A percentile compares a stretch with the other conserved stretches of the same genome.
phyloP scores from a whole-genome alignment of 2,797 vertebrate species.

The Pangasius krempfi region DNA sequence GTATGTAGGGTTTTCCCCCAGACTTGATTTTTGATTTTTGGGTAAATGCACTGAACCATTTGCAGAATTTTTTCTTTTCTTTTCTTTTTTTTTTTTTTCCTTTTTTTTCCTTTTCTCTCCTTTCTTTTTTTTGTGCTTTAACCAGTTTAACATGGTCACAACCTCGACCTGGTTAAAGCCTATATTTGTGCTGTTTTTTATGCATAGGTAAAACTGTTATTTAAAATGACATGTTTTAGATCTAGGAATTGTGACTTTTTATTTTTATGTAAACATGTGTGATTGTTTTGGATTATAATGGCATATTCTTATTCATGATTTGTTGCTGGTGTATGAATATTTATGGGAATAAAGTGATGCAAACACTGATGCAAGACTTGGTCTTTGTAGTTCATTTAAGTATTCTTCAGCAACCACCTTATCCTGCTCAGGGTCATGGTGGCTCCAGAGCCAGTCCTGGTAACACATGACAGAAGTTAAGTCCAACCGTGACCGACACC shows the following conservation, averaged over 20 bases:
- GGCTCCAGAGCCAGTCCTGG: background rate
- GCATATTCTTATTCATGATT: constrained; percentile 24
- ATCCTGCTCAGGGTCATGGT: background rate
- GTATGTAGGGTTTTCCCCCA: background rate
- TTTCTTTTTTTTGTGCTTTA: constrained; percentile 14
- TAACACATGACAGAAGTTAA: background rate
- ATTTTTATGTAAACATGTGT: constrained; percentile 5
- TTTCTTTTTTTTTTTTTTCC: background rate
- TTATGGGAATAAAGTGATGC: constrained; percentile 38
- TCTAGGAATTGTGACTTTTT: constrained; percentile 43
- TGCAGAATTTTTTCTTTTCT: constrained; percentile 51
- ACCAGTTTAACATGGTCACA: constrained; percentile 19
- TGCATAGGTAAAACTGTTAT: constrained; percentile 56
- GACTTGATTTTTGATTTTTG: background rate
- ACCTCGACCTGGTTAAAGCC: constrained; percentile 25
- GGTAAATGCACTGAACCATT: constrained; percentile 36
- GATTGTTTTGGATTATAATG: constrained; percentile 28
- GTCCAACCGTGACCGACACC: background rate
- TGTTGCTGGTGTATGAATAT: constrained; percentile 32
- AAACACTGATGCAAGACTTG: background rate
- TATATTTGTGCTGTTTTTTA: constrained; percentile 44
- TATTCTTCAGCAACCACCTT: background rate
- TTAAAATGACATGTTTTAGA: constrained; percentile 59
- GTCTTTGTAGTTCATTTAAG: background rate
- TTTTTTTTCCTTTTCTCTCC: background rate